Base-by-base conservation (phyloP, 2,797 vertebrate genomes). In the Nyctibius grandis region DNA sequence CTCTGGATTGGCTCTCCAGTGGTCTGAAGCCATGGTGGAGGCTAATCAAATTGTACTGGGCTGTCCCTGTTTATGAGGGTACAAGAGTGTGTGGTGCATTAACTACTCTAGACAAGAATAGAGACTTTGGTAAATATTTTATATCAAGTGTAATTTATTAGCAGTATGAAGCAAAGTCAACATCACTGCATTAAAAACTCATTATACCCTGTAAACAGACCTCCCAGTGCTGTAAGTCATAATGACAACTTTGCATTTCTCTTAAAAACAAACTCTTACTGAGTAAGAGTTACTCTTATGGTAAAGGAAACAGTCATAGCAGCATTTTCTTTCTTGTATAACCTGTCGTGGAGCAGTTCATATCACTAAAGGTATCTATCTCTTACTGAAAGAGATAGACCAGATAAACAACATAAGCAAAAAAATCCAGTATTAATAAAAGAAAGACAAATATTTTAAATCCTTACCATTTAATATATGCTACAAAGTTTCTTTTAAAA, bases 141-240 rank as follows among this genome's bases (percentile, higher is more conserved):
- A 63, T 97, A 97, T 89, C 97, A 98, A 98, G 97, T 95, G 94
- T 95, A 60, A 91, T 99, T 99, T 99, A 99, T 98, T 99, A 97
- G 97, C 97, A 98, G 94, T 98, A 98, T 93, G 97, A 98, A 98
- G 97, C 96, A 96, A 98, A 98, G 95, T 98, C 96, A 98, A 97
- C 96, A 97, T 97, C 85, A 97, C 91, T 97, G 96, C 94, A 94
- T 97, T 97, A 97, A 97, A 98, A 98, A 97, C 92, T 97, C 91
- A 83, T 96, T 94, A 95, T 88, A 97, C 89, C 78, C 75, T 91
- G 72, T 95, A 95, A 97, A 95, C 93, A 96, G 91, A 97, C 91
- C 70, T 95, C 85, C 73, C 90, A 92, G 67, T 96, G 93, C 82
- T 96, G 90, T 97, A 97, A 95, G 68, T 94, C 92, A 84, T 87